Base-by-base conservation (phyloP, 53 echinoderm and acorn worm species). In the Pentamera pediparva region DNA sequence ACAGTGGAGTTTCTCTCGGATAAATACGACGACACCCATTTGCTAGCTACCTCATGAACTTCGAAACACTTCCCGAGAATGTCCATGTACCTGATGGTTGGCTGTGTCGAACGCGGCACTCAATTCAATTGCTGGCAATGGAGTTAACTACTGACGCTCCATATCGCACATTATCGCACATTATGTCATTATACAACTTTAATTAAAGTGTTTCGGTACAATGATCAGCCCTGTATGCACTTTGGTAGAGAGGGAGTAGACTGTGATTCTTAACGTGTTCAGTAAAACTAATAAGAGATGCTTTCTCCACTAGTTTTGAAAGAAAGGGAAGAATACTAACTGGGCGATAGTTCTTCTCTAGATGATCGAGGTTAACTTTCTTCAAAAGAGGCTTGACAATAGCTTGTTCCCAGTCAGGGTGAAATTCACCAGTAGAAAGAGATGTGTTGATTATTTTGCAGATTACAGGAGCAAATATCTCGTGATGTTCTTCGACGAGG, bases 71-170 rank as follows among this genome's bases (percentile, higher is more conserved):
- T 70, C 31, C 49, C 31, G 18, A 70, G 70, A 51, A 70, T 49
- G 13, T 70, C 17, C 30, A 70, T 24, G 4, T 8, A 70, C 30
- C 36, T 49, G 49, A 17, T 50, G 70, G 31, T 50, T 48, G 49
- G 50, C 70, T n/a, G 70, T 70, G n/a, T 70, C 70, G 22, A 70
- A 49, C 5, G 70, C 51, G 27, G 70, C 10, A 51, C 70, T 70
- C 31, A 70, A 22, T 18, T 70, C 70, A 5, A 70, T 70, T 49
- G 70, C 70, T 11, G 30, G 33, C 6, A 70, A 33, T 49, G 70
- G 70, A 26, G 30, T 69, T 45, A 69, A 26, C 8, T 20, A 37
- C 21, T 63, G 35, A 25, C 21, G 63, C 38, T 63, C 63, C 63
- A 37, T 63, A 63, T 63, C 22, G 50, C n/a, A n/a, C n/a, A n/a